A percentile compares a stretch with the other conserved stretches of the same genome.
Evolutionary conservation across 2,113 vertebrate genomes (phyloP).

Genomic region (Taxidea taxus): DNA sequence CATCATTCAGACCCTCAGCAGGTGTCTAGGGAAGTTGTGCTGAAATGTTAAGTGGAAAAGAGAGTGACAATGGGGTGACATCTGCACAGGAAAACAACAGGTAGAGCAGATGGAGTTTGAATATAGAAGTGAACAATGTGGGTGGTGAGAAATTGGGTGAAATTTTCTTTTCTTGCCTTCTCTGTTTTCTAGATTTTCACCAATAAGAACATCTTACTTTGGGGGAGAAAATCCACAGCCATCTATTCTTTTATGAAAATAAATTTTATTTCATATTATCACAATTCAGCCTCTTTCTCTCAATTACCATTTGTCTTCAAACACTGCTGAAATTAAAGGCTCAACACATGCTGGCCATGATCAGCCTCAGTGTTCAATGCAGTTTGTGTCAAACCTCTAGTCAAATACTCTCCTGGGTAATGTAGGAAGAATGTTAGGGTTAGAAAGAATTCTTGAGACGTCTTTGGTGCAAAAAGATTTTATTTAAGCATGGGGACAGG

Average conservation of each 20-base stretch:
- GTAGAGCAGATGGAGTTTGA: neutral
- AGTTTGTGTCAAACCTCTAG: neutral
- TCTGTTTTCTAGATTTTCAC: neutral
- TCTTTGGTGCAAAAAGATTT: too few relatives aligned
- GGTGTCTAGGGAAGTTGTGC: neutral
- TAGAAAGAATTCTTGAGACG: too few relatives aligned
- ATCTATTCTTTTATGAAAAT: neutral
- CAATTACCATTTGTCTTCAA: neutral
- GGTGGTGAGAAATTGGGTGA: neutral
- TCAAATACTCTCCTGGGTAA: neutral
- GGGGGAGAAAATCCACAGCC: neutral
- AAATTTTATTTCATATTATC: neutral
- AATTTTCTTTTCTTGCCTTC: neutral
- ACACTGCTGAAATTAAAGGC: neutral
- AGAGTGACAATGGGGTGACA: neutral
- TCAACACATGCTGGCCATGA: neutral
- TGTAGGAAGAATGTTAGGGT: too few relatives aligned
- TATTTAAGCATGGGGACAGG: too few relatives aligned
- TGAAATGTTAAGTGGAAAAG: neutral
- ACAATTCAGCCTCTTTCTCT: neutral
- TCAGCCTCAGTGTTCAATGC: too few relatives aligned
- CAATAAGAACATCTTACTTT: neutral
- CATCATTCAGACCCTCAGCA: neutral
- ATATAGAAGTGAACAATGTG: neutral
- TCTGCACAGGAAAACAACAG: neutral